These are phyloP conservation scores for Psylliodes chrysocephalus DNA, from an alignment of 2,888 invertebrate species.

Conservation along the genomic window DNA sequence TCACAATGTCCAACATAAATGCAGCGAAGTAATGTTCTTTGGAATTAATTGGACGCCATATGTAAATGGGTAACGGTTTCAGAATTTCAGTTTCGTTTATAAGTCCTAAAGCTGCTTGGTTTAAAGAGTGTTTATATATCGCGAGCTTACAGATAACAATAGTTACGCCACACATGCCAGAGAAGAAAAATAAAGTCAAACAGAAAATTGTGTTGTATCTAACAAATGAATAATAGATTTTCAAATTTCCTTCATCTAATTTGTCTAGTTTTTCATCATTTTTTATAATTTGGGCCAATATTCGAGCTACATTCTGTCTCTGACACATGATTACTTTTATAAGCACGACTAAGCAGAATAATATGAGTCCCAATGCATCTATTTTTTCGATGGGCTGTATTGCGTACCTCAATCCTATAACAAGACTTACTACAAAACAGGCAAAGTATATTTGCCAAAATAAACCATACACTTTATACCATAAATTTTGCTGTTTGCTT, in stretches of 20 bases:
- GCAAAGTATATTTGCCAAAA: background rate
- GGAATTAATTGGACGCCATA: conserved; percentile 13
- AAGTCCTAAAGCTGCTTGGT: background rate
- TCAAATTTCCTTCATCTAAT: background rate
- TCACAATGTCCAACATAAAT: conserved; percentile 6
- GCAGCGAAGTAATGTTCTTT: conserved; percentile 7
- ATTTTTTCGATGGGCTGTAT: too few species aligned
- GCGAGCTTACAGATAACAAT: background rate
- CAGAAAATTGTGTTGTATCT: background rate
- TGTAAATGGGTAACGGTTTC: conserved; percentile 8
- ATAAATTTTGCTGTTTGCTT: background rate
- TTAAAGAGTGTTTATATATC: background rate
- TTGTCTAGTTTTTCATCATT: background rate
- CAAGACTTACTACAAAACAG: background rate
- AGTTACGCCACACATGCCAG: background rate
- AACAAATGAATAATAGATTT: background rate
- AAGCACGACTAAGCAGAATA: background rate
- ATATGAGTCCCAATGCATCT: background rate
- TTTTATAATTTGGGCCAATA: background rate
- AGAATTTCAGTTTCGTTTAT: background rate
- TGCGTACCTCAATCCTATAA: background rate
- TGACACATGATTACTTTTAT: background rate
- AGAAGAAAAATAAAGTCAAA: background rate
- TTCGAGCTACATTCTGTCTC: background rate
- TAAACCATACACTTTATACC: background rate